Conservation (phyloP, 2,113 vertebrate genomes). For the Onychostoma macrolepis region DNA sequence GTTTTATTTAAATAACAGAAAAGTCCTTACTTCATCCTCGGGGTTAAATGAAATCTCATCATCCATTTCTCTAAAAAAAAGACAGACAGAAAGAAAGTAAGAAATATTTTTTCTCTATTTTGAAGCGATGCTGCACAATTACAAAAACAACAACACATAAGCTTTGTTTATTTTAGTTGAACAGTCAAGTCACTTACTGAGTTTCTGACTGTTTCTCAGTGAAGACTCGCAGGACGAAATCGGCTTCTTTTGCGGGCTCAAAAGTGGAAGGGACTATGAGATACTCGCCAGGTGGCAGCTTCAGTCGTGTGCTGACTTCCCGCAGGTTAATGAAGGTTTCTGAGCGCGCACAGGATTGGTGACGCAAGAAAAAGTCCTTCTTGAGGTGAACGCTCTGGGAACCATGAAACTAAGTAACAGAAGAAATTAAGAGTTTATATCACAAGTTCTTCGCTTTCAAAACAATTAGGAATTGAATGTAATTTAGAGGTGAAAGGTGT, state of each 20-base stretch:
- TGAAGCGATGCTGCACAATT: background rate
- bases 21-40: constrained; percentile 80
- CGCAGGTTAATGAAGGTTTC: constrained; percentile 83
- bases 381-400: constrained; percentile 78
- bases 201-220: constrained; percentile 84
- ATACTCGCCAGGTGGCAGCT: constrained; percentile 83
- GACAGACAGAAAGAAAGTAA: background rate
- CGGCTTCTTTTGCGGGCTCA: constrained; percentile 77
- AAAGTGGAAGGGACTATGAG: constrained; percentile 86
- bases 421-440: background rate
- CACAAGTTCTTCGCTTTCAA: background rate
- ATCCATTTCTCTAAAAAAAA: constrained; percentile 81
- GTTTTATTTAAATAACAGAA: background rate
- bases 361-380: constrained; percentile 85
- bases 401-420: constrained; percentile 73
- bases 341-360: constrained; percentile 79
- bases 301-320: constrained; percentile 83
- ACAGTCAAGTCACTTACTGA: constrained; percentile 69
- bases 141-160: background rate
- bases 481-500: background rate
- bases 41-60: constrained; percentile 76
- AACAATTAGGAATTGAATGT: background rate
- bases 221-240: constrained; percentile 86
- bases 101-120: background rate
- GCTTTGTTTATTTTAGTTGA: background rate